Evolutionary conservation across 2,888 invertebrate genomes (phyloP).

Genomic region (Drosophila acutilabella): DNA sequence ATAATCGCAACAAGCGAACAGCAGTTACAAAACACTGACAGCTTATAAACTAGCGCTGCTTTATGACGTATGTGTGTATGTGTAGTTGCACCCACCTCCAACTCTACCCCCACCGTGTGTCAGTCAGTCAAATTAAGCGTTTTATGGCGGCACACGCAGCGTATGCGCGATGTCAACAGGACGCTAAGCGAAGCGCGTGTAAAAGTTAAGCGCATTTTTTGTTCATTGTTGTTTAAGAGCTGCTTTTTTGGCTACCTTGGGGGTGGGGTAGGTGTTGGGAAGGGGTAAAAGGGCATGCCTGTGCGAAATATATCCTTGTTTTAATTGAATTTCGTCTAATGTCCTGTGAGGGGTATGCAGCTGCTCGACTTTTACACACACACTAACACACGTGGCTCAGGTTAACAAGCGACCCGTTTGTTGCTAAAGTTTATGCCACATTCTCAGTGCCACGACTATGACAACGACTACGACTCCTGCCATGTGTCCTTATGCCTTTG

Average conservation of each 20-base stretch:
- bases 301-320: slow-evolving; percentile 74
- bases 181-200: slow-evolving; percentile 47
- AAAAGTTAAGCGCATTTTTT: slow-evolving; percentile 56
- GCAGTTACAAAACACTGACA: slow-evolving; percentile 37
- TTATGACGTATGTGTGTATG: slow-evolving; percentile 15
- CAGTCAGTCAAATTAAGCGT: slow-evolving; percentile 70
- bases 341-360: slow-evolving; percentile 41
- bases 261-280: neutral
- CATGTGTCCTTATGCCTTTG: slow-evolving; percentile 75
- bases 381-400: slow-evolving; percentile 37
- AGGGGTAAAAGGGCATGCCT: slow-evolving; percentile 29
- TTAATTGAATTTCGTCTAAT: slow-evolving; percentile 77
- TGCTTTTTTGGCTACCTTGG: neutral
- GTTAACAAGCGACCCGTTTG: slow-evolving; percentile 67
- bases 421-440: slow-evolving; percentile 68
- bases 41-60: slow-evolving; percentile 42
- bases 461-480: slow-evolving; percentile 25
- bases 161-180: slow-evolving; percentile 58
- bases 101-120: neutral
- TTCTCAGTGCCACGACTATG: slow-evolving; percentile 44
- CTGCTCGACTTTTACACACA: slow-evolving; percentile 29
- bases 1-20: slow-evolving; percentile 36
- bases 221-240: slow-evolving; percentile 39
- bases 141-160: slow-evolving; percentile 58
- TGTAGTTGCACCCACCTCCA: neutral